Base-by-base conservation (phyloP, 1,140 invertebrate genomes). In the Tachypleus tridentatus region DNA sequence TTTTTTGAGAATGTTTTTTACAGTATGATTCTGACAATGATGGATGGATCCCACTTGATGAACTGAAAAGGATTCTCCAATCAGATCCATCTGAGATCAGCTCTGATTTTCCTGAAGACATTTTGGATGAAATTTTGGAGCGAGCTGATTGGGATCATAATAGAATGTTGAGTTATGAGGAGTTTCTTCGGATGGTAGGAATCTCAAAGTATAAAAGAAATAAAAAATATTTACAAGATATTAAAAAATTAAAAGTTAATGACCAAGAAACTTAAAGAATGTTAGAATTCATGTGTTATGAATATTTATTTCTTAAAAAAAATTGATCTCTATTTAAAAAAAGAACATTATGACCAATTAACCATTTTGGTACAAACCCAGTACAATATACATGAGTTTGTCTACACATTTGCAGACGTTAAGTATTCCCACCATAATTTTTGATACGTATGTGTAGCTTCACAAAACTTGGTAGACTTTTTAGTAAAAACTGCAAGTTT, bases 121-220 rank as follows among this genome's bases (percentile, higher is more conserved):
- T 87, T 53, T 82, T 89, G 2, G 80, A 82, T 62, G 82, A 84
- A 73, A 86, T 92, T 64, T 80, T 91, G 77, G 74, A 78, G 4
- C 80, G 83, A 63, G 84, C 84, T 7, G 89, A 93, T 77, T 73
- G 77, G 10, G 83, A 92, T 75, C 81, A 83, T 70, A 84, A 87
- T 71, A 86, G 86, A 3, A 82, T 83, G 61, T 74, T 92, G 60
- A 84, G 86, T 70, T 89, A 86, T 73, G 78, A 83, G 49, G 89
- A 93, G 78, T 93, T 92, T 73, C 82, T 89, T 56, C 77, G 80
- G 8, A 87, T 93, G 86, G 87, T 89, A 52, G 65, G 67, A 59
- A 9, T 62, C 60, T 57, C 9, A 6, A 29, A 29, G 29, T 29
- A 29, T 29, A 29, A 29, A 29, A 29, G 29, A 29, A 29, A 52